These are phyloP conservation scores for Buathra laborator DNA, from an alignment of 2,888 invertebrate species.

Conservation along the genomic window DNA sequence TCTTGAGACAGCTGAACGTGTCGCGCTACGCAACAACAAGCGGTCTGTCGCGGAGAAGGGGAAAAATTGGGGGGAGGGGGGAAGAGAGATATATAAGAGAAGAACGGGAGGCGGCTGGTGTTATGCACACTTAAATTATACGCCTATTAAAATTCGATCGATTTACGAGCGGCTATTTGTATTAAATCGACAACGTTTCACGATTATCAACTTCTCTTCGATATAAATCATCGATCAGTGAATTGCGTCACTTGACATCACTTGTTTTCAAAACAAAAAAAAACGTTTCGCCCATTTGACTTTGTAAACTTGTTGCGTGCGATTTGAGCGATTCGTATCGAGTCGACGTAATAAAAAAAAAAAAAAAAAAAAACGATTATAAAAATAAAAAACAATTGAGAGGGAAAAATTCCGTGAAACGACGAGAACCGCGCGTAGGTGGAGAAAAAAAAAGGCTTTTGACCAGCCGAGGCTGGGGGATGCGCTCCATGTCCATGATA, in stretches of 20 bases:
- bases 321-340: slow-evolving; percentile 17
- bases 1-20: slow-evolving; percentile 58
- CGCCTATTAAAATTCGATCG: slow-evolving; percentile 70
- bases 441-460: slow-evolving; percentile 45
- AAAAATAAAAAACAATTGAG: slow-evolving; percentile 17
- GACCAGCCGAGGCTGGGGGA: slow-evolving; percentile 62
- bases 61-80: neutral
- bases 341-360: neutral
- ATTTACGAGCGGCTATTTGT: slow-evolving; percentile 69
- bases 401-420: slow-evolving; percentile 10
- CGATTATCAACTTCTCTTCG: slow-evolving; percentile 67
- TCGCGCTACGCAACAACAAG: slow-evolving; percentile 53
- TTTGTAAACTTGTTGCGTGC: slow-evolving; percentile 3
- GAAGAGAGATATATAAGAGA: slow-evolving; percentile 18
- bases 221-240: slow-evolving; percentile 68
- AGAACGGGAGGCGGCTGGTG: slow-evolving; percentile 34
- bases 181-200: slow-evolving; percentile 69
- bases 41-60: slow-evolving; percentile 38
- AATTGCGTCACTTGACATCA: slow-evolving; percentile 42
- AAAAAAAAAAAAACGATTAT: neutral
- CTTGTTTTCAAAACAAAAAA: slow-evolving; percentile 10
- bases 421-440: slow-evolving; percentile 17
- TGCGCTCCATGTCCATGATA: slow-evolving; percentile 82
- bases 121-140: slow-evolving; percentile 64
- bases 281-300: slow-evolving; percentile 23